Conservation (phyloP, 2,797 vertebrate species). For the Microchirus variegatus region DNA sequence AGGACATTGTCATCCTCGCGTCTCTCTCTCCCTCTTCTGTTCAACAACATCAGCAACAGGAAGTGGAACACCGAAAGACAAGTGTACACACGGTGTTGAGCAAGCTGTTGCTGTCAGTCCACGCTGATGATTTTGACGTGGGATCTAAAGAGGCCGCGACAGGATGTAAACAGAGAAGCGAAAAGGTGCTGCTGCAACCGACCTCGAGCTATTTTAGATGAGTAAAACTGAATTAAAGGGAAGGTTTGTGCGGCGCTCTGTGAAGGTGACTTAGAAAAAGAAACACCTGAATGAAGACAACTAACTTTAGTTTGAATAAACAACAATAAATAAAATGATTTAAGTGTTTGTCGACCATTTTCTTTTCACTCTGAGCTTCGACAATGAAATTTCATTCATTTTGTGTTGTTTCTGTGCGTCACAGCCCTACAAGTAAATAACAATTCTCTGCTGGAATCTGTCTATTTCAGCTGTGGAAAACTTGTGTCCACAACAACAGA, state of each 20-base stretch:
- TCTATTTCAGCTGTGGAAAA: constrained; percentile 37
- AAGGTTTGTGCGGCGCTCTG: constrained; percentile 9
- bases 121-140: constrained; percentile 32
- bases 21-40: constrained; percentile 26
- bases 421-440: constrained; percentile 23
- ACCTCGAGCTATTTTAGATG: constrained; percentile 33
- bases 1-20: constrained; percentile 37
- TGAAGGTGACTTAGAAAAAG: neutral
- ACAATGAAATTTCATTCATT: constrained; percentile 19
- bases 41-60: constrained; percentile 51
- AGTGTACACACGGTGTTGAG: constrained; percentile 42
- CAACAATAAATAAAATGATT: too few species aligned
- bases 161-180: constrained; percentile 40
- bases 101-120: constrained; percentile 59
- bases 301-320: too few species aligned
- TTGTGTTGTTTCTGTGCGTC: constrained; percentile 16
- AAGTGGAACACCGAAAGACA: constrained; percentile 51
- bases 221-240: constrained; percentile 16
- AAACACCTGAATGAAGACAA: too few species aligned
- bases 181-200: constrained; percentile 10
- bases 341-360: too few species aligned
- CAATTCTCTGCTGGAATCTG: constrained; percentile 36
- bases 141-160: constrained; percentile 23
- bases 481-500: constrained; percentile 58
- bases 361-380: too few species aligned